Evolutionary conservation across 2,797 vertebrate genomes (phyloP), one percentile per base, ranked within the genome.

Genomic region (Diglossa cyanea): DNA sequence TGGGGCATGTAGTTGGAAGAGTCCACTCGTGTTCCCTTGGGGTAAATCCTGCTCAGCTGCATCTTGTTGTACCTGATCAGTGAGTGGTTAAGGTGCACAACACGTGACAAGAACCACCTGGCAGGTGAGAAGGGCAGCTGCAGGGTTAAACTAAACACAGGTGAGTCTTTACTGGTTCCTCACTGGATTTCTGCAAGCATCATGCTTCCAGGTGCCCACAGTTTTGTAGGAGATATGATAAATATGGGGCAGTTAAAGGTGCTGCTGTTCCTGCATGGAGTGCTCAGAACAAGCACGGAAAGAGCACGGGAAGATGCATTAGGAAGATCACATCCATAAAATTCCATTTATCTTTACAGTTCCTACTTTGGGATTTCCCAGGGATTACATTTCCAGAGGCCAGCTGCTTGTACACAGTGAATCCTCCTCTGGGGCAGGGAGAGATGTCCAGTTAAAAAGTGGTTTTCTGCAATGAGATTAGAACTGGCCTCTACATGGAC

Each of bases 1-100:
- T 99, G 99, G 28, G 99, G 99, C 98, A 99, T 99, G 95, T 99
- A 99, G 98, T 99, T 99, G 10, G 99, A 99, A 20, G 99, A 99
- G 97, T 99, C 99, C 78, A 99, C 99, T 25, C 99, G 98, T 2
- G 99, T 99, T 86, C 99, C 99, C 98, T 99, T 99, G 4, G 99
- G 99, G 95, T 99, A 99, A 95, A 99, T 99, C 90, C 99, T 98
- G 96, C 99, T 99, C 76, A 99, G 98, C 96, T 99, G 99, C 97
- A 99, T 98, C 96, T 99, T 99, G 97, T 99, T 99, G 97, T 99
- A 99, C 97, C 99, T 99, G 96, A 92, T 94, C 33, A 42, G 48
- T 61, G 70, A 91, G 77, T 35, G 84, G 97, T 98, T 98, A 99
- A 98, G 98, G 90, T 28, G 94, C 6, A 85, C 61, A 83, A 91